A percentile compares a stretch with the other conserved stretches of the same genome.
phyloP scores from a whole-genome alignment of 1,140 invertebrate species.

The Aricia agestis region DNA sequence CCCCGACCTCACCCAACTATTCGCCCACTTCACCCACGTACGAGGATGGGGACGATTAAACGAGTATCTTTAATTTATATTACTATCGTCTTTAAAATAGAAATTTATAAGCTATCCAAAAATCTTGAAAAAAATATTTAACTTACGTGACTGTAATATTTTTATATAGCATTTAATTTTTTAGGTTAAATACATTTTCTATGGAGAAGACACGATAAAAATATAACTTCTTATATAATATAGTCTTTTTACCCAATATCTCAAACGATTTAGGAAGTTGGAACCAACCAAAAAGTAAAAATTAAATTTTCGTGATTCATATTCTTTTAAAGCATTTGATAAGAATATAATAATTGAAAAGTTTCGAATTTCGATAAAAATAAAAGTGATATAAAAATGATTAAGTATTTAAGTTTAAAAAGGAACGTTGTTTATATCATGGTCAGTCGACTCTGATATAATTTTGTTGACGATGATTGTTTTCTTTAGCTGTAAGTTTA shows the following conservation, averaged over 20 bases:
- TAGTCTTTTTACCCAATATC: background rate
- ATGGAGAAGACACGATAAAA: background rate
- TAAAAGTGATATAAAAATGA: background rate
- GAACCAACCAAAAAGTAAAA: background rate
- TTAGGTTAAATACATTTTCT: background rate
- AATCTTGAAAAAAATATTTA: background rate
- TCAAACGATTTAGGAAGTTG: background rate
- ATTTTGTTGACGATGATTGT: background rate
- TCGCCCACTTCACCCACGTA: constrained; percentile 82
- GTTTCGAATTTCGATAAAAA: background rate
- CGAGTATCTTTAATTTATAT: constrained; percentile 21
- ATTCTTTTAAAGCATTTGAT: background rate
- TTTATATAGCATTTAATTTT: background rate
- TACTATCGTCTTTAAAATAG: background rate
- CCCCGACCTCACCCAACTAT: constrained; percentile 85
- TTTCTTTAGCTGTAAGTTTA: background rate
- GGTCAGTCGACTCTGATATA: background rate
- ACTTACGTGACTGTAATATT: background rate
- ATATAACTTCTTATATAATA: no score
- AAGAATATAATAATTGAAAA: background rate
- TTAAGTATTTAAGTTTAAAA: background rate
- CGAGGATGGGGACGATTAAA: constrained; percentile 67
- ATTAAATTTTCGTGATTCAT: background rate
- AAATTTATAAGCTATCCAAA: constrained; percentile 8
- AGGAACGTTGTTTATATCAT: background rate